Evolutionary conservation across 2,888 invertebrate genomes (phyloP), one percentile per base, ranked within the genome.

Genomic region (Aethes cnicana): DNA sequence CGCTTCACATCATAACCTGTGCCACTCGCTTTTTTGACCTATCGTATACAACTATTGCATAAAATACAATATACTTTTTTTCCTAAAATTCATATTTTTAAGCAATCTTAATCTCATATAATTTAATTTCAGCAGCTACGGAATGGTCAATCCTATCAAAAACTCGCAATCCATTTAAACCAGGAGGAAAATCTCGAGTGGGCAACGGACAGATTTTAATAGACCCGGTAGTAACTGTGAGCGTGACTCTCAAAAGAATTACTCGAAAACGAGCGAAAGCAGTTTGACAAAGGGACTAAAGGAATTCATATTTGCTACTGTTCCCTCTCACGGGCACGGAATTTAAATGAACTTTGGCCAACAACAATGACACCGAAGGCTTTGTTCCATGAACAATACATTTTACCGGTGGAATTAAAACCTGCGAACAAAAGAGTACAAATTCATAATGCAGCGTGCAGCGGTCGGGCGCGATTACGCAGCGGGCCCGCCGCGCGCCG

Each of bases 281-380:
- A 78, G 77, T 82, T 78, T 78, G 81, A 86, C 84, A 87, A 86
- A 85, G 73, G 81, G 72, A 77, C 79, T 80, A 83, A 83, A 84
- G 83, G 83, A 84, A 86, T 85, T 86, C 86, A 86, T 85, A 88
- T 86, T 87, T 85, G 85, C 84, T 79, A 85, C 85, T 80, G 86
- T 85, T 84, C 80, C 74, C 82, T 82, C 84, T 85, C 83, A 84
- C 84, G 78, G 81, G 78, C 74, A 68, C 75, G 75, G 86, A 87
- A 87, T 87, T 85, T 84, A 87, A 88, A 88, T 87, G 86, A 87
- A 87, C 88, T 87, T 85, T 86, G 83, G 81, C 83, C 81, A 82
- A 83, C 86, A 84, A 86, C 84, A 86, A 87, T 87, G 86, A 86
- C 84, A 86, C 83, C 80, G 74, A 76, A 74, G 77, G 82, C 85